Base-by-base conservation (phyloP, 2,888 invertebrate genomes). In the Cetonia aurata region DNA sequence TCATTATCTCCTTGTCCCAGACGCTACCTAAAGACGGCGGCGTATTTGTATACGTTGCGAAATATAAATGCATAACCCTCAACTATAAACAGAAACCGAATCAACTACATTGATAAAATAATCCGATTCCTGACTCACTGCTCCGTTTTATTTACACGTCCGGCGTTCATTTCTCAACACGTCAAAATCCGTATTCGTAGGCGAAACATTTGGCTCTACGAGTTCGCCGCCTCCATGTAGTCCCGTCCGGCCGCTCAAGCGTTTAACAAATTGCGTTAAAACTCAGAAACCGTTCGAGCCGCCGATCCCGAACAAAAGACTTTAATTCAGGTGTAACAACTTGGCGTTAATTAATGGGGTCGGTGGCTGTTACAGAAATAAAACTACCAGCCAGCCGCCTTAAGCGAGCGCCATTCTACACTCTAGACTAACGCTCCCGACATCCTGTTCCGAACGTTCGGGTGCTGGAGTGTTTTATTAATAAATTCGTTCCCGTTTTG, bases 301-400 rank as follows among this genome's bases (percentile, higher is more conserved):
- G 62, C 10, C 62, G 62, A 62, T 62, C 62, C 48, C 76, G 41
- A 72, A 70, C 73, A 72, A 70, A 66, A 73, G 72, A 73, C 72
- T 73, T 72, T 73, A 73, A 73, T 73, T 73, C 72, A 73, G 72
- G 73, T 72, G 72, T 72, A 73, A 73, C 72, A 73, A 73, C 72
- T 67, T 66, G 69, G 69, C 70, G 72, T 73, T 73, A 71, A 72
- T 72, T 71, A 66, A 67, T 70, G 72, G 73, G 72, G 72, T 71
- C 70, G 66, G 67, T 66, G 70, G 66, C 65, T 65, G 70, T 66
- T 62, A 62, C 69, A 60, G 46, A 69, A 69, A 53, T 60, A 62
- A 69, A 60, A 69, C 53, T 62, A 62, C 69, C 48, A n/a, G 31
- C 48, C 13, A 31, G 48, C 33, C 48, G 48, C 41, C 10, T 33